phyloP scores from a whole-genome alignment of 1,140 invertebrate genomes.

The Eciton burchellii region DNA sequence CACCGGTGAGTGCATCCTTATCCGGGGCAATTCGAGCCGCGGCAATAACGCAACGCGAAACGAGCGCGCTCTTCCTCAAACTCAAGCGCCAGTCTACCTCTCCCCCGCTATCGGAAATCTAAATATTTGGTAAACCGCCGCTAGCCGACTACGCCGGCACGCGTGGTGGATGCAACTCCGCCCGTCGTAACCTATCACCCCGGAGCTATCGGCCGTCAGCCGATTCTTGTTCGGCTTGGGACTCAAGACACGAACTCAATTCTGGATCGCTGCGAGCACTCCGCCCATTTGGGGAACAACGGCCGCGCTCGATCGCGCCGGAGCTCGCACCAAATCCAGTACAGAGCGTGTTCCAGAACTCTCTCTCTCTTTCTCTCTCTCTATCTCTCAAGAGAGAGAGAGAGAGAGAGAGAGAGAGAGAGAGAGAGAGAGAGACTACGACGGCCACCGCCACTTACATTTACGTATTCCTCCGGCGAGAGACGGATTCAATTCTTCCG shows the following conservation, averaged over 20 bases:
- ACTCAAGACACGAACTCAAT: conserved; percentile 82
- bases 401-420: too few relatives aligned
- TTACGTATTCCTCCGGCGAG: background rate
- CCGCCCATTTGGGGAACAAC: conserved; percentile 73
- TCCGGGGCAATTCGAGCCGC: background rate
- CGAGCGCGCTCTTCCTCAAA: background rate
- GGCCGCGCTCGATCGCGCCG: conserved; percentile 57
- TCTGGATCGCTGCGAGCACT: conserved; percentile 76
- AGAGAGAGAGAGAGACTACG: too few relatives aligned
- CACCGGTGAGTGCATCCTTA: conserved; percentile 9
- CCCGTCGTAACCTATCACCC: conserved; percentile 25
- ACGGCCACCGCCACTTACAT: background rate
- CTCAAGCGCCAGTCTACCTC: background rate
- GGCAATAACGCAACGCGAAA: conserved; percentile 25
- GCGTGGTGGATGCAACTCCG: conserved; percentile 36
- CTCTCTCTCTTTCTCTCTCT: too few relatives aligned
- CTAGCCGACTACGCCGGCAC: conserved; percentile 1
- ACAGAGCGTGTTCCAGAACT: conserved; percentile 42
- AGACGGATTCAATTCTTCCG: background rate
- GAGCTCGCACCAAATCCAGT: conserved; percentile 8
- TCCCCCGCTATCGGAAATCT: conserved; percentile 44
- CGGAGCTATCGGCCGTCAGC: conserved; percentile 48
- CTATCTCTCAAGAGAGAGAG: too few relatives aligned
- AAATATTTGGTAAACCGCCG: conserved; percentile 50
- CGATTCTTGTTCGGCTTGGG: conserved; percentile 76